Base-by-base conservation (phyloP, 1,140 invertebrate species). In the Zaprionus ornatus region DNA sequence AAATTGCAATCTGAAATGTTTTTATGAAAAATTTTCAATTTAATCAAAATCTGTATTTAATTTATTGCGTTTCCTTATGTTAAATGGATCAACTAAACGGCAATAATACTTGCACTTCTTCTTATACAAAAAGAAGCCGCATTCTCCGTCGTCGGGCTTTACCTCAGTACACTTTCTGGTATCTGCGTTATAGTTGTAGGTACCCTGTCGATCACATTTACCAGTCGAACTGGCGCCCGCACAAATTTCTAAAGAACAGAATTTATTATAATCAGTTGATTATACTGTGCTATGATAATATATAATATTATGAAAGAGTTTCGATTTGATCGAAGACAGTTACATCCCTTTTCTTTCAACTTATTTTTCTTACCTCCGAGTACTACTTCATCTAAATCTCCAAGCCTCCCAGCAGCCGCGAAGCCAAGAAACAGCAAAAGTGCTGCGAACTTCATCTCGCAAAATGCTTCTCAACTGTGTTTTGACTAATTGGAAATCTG, bases 111-210 rank as follows among this genome's bases (percentile, higher is more conserved):
- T 19, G 48, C 72, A 74, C 4, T 7, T 62, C 1, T 70, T 17
- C 21, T 17, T 13, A n/a, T 10, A 32, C 25, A 45, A 0, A 13
- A 74, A 74, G 50, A 74, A 62, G 2, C 72, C 66, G 29, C 72
- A 74, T 1, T 23, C n/a, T 5, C 60, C 42, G 15, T 12, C 40
- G 2, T 13, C 23, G 17, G 0, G 1, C 40, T 9, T 45, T 0
- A 32, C 61, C 37, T 17, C 21, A 6, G 2, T 1, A 15, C 61
- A 63, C 13, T 21, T 23, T 7, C 25, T 32, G 1, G 6, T 48
- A 1, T 5, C 19, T 15, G 19, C 4, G 27, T 17, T 27, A 15
- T 32, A 63, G 17, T 50, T 23, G 13, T 1, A 63, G n/a, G 61
- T 63, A 10, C 32, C 32, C 2, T 9, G 10, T 6, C 25, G n/a